Base-by-base conservation (phyloP, 2,888 invertebrate genomes). In the Mimas tiliae region DNA sequence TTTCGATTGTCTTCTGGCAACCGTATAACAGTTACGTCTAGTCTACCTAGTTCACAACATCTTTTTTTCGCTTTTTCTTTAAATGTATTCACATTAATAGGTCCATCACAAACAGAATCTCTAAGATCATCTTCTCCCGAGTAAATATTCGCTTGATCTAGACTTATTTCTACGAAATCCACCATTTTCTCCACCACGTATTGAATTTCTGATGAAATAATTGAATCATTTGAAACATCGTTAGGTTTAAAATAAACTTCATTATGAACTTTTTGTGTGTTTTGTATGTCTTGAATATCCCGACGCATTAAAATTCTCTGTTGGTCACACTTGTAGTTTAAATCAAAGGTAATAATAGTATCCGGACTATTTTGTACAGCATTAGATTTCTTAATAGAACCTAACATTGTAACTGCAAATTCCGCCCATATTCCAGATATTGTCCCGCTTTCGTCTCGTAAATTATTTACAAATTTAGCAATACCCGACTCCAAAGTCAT, bases 1-100 rank as follows among this genome's bases (percentile, higher is more conserved):
- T 72, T 72, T 63, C 75, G 69, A 27, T 70, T 68, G 9, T 75
- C 78, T 65, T 88, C 85, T 38, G 89, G 81, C 67, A 90, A 88
- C 77, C 94, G 94, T 65, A 96, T 95, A 45, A 96, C 94, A 68
- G 95, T 96, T 9, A 96, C 96, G 85, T 95, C 96, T 48, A 96
- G 90, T 70, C 95, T 91, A 66, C 90, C 92, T 68, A 96, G 83
- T 85, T 96, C 96, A 69, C 80, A 72, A 76, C 79, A 84, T 75
- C 80, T 89, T 70, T 81, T 87, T 81, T 88, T 91, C 47, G 66
- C 55, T 80, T 89, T 90, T 33, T 92, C 89, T 79, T 88, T 90
- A 27, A 69, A n/a, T 45, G 69, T 58, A 45, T 19, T 68, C 72
- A 72, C 74, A 70, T 11, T 76, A 42, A 71, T 72, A 45, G 70